Percentiles rank a stretch among this genome's conserved stretches.
phyloP scores from a whole-genome alignment of 1,140 invertebrate species.

The Trichonephila inaurata region DNA sequence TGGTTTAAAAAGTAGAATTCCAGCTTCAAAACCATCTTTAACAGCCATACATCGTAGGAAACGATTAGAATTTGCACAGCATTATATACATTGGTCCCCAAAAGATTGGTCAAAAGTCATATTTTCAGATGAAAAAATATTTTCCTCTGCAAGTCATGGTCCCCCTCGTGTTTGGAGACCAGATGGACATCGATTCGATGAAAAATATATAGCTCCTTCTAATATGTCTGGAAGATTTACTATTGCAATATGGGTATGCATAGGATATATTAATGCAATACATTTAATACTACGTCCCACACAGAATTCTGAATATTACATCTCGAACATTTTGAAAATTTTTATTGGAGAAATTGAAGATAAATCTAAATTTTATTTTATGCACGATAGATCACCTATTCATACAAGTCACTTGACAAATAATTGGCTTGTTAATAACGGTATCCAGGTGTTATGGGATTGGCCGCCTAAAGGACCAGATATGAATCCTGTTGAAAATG shows the following conservation, averaged over 20 bases:
- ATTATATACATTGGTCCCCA: background rate
- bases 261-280: background rate
- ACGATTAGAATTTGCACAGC: background rate
- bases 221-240: background rate
- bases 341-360: background rate
- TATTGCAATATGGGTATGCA: background rate
- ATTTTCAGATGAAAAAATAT: background rate
- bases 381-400: background rate
- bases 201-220: background rate
- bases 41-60: background rate
- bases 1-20: background rate
- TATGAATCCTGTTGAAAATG: constrained; percentile 60
- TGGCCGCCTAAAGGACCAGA: constrained; percentile 49
- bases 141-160: background rate
- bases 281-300: background rate
- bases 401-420: background rate
- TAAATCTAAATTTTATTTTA: background rate
- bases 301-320: background rate
- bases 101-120: background rate
- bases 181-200: background rate
- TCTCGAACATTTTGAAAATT: background rate
- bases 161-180: background rate
- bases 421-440: background rate
- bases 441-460: background rate
- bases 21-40: background rate